These are phyloP conservation scores for Pleuronectes platessa DNA, from an alignment of 2,113 vertebrate genomes.

Conservation along the genomic window DNA sequence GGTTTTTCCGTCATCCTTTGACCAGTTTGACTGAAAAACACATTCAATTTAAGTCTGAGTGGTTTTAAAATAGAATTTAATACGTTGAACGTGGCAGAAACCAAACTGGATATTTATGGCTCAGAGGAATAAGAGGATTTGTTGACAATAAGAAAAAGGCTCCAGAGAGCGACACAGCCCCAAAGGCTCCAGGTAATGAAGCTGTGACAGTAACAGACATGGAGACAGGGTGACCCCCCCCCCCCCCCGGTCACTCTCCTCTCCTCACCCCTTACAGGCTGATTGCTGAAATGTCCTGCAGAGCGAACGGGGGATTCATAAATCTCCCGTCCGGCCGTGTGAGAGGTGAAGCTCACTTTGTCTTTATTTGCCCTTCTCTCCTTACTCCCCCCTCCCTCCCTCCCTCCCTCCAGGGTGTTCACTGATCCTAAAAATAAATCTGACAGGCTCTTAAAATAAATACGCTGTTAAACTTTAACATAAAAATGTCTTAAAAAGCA, in stretches of 20 bases:
- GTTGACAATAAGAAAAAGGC: too few relatives aligned
- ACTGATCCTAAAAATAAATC: slow-evolving; percentile 43
- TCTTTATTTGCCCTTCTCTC: slow-evolving; percentile 51
- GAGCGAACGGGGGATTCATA: slow-evolving; percentile 15
- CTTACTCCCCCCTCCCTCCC: slow-evolving; percentile 18
- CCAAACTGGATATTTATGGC: too few relatives aligned
- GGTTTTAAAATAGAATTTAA: too few relatives aligned
- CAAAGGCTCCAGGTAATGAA: not conserved
- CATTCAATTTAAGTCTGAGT: too few relatives aligned
- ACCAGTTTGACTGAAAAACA: too few relatives aligned
- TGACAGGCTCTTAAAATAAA: slow-evolving; percentile 49
- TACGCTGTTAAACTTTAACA: slow-evolving; percentile 20
- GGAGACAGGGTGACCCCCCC: not conserved
- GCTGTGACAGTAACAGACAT: not conserved
- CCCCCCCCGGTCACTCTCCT: not conserved
- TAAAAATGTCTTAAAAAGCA: slow-evolving; percentile 37
- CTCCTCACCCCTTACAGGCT: too few relatives aligned
- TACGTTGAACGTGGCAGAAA: too few relatives aligned
- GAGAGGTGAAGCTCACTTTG: slow-evolving; percentile 38
- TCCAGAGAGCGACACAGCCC: not conserved
- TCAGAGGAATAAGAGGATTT: too few relatives aligned
- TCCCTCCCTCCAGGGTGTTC: not conserved
- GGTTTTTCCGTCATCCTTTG: too few relatives aligned
- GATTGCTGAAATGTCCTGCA: slow-evolving; percentile 12
- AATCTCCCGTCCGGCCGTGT: slow-evolving; percentile 27